Evolutionary conservation across 2,888 invertebrate species (phyloP), one percentile per base, ranked within the genome.

Genomic region (Trichogramma evanescens): DNA sequence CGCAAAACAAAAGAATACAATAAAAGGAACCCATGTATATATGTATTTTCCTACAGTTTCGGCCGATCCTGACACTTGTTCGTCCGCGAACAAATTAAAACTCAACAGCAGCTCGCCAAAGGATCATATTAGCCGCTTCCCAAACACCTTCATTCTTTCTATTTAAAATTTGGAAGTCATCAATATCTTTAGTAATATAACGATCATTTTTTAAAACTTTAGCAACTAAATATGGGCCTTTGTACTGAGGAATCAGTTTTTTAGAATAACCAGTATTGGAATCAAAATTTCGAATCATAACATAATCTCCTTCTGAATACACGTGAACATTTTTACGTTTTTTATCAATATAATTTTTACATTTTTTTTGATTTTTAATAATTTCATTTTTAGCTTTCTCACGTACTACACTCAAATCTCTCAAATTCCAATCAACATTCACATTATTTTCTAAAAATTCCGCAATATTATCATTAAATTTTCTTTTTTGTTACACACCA

Each of bases 401-500:
- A 2, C 26, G 26, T 26, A 26, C 26, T 3, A 26, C 26, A 26
- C 26, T 26, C 2, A 26, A 26, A 26, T 26, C 26, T 26, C 26
- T 26, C 26, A 26, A 26, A 26, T 26, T 26, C 26, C 3, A 26
- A 2, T 26, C 1, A 26, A 26, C 26, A 26, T 3, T 26, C 26
- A 26, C 45, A 8, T 45, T 56, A 6, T 58, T 53, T 46, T 70
- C 65, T 7, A 64, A 10, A 54, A 63, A 48, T 51, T 60, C 41
- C 8, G 51, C 38, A 4, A 51, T 41, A 6, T 54, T 9, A 48
- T 52, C 42, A 8, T 5, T 9, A 2, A 50, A 8, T 38, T 38
- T 6, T 9, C 57, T 54, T 58, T 58, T 9, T 53, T 74, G 72
- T 50, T 67, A 44, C 4, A 67, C 55, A 3, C 72, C 73, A 52